A percentile compares a stretch with the other conserved stretches of the same genome.
Conservation (phyloP, 2,113 vertebrate species). For the Rousettus leschenaultii region DNA sequence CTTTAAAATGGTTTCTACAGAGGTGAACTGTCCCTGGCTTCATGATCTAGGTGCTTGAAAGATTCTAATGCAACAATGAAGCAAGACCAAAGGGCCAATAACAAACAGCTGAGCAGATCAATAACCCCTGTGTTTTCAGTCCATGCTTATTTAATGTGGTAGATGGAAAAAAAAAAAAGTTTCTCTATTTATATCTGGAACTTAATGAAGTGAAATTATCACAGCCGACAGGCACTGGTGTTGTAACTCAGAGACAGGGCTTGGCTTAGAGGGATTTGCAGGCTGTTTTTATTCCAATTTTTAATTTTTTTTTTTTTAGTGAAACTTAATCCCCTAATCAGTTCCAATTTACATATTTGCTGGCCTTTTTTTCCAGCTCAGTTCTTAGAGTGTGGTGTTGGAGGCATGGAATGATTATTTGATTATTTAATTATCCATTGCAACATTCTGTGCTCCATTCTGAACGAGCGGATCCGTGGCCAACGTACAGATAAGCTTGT, state of each 20-base stretch:
- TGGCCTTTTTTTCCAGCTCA: constrained; percentile 83
- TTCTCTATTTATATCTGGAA: constrained; percentile 92
- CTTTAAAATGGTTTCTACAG: constrained; percentile 66
- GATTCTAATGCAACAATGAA: constrained; percentile 66
- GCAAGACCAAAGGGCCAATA: constrained; percentile 74
- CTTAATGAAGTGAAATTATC: constrained; percentile 98
- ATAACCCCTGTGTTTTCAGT: constrained; percentile 86
- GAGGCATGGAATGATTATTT: constrained; percentile 85
- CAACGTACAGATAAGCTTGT: not conserved
- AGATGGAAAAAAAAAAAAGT: constrained; percentile 86
- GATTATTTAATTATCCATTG: constrained; percentile 91
- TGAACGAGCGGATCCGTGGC: constrained; percentile 79
- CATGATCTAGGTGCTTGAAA: constrained; percentile 70
- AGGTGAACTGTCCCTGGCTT: constrained; percentile 73
- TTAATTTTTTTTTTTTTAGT: constrained; percentile 70
- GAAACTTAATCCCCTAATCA: constrained; percentile 92
- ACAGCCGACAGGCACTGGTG: constrained; percentile 90
- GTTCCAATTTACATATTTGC: constrained; percentile 93
- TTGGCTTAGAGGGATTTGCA: constrained; percentile 84
- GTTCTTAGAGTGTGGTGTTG: constrained; percentile 81
- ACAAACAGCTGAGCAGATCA: constrained; percentile 80
- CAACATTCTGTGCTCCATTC: constrained; percentile 84
- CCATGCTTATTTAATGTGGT: constrained; percentile 88
- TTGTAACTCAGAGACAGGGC: constrained; percentile 85
- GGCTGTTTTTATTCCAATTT: constrained; percentile 93